Conservation (phyloP, 2,888 invertebrate genomes). For the Elmis aenea region DNA sequence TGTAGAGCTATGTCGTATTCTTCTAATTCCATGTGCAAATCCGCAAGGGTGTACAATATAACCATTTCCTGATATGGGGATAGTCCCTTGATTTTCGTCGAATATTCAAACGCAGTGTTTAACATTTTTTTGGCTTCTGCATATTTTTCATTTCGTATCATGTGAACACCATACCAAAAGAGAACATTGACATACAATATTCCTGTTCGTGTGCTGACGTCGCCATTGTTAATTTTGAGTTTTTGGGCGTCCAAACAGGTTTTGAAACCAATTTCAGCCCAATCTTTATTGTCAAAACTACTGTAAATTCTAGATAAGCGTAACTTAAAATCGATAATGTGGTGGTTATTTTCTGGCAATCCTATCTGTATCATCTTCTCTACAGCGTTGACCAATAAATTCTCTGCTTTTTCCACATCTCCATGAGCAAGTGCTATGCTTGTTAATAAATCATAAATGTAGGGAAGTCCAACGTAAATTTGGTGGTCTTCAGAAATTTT, state of each 20-base stretch:
- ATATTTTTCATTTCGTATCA: conserved; percentile 36
- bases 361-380: conserved; percentile 44
- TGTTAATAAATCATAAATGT: conserved; percentile 46
- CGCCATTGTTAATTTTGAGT: conserved; percentile 40
- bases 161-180: conserved; percentile 49
- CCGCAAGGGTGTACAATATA: conserved; percentile 45
- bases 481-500: conserved; percentile 44
- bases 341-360: conserved; percentile 39
- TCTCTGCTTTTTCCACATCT: conserved; percentile 42
- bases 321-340: conserved; percentile 45
- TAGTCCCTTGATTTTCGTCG: conserved; percentile 42
- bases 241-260: conserved; percentile 43
- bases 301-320: conserved; percentile 47
- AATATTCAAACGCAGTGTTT: conserved; percentile 42
- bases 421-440: conserved; percentile 44
- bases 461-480: conserved; percentile 39
- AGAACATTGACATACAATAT: conserved; percentile 45
- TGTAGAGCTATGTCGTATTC: conserved; percentile 43
- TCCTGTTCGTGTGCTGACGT: conserved; percentile 43
- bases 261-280: conserved; percentile 47
- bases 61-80: conserved; percentile 48
- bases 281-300: conserved; percentile 34
- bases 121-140: conserved; percentile 39
- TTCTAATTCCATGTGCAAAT: conserved; percentile 40
- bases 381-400: conserved; percentile 41